phyloP scores from a whole-genome alignment of 2,113 vertebrate genomes.

The Pyxicephalus adspersus region DNA sequence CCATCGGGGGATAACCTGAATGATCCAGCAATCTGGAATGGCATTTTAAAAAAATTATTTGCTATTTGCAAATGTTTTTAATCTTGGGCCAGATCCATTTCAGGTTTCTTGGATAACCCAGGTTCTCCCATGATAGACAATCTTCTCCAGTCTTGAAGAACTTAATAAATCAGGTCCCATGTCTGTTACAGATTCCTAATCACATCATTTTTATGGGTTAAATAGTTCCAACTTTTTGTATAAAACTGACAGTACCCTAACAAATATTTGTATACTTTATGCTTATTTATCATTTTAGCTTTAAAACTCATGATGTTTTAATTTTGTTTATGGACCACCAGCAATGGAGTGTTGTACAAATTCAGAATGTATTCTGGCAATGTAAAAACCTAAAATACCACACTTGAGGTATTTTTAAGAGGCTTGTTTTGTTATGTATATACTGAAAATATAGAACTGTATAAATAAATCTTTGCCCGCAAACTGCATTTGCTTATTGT shows the following conservation, averaged over 20 bases:
- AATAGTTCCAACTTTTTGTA: neutral
- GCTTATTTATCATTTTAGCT: constrained; percentile 16
- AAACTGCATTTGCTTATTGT: too few species aligned
- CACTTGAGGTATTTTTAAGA: neutral
- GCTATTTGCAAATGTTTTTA: too few species aligned
- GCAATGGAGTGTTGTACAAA: constrained; percentile 5
- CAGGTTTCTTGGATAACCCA: too few species aligned
- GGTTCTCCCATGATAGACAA: too few species aligned
- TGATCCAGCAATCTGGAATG: too few species aligned
- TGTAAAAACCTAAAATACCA: neutral
- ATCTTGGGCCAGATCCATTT: too few species aligned
- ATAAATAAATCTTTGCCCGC: neutral
- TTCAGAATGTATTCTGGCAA: neutral
- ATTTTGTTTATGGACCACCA: neutral
- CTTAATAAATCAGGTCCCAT: too few species aligned
- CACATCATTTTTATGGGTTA: too few species aligned
- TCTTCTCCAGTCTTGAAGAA: too few species aligned
- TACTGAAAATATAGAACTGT: neutral
- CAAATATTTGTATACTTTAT: constrained; percentile 14
- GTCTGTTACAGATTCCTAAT: too few species aligned
- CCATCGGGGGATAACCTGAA: too few species aligned
- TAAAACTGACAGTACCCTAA: constrained; percentile 34
- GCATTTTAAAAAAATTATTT: too few species aligned
- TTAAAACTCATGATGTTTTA: neutral
- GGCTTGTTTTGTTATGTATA: neutral